A percentile compares a stretch with the other conserved stretches of the same genome.
Conservation (phyloP, 2,888 invertebrate genomes). For the Macaria notata region DNA sequence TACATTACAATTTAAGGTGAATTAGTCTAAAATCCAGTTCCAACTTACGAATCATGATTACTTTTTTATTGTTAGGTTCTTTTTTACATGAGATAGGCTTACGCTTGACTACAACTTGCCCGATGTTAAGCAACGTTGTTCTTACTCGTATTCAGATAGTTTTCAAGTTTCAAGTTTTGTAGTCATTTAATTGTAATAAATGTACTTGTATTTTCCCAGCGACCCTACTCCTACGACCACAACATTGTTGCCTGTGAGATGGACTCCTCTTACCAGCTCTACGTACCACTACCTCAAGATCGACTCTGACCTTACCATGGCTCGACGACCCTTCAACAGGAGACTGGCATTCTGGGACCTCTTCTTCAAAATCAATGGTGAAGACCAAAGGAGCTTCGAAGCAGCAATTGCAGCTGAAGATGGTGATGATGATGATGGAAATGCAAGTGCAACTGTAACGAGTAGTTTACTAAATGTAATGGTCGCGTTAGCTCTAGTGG, state of each 20-base stretch:
- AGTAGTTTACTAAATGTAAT: conserved; percentile 12
- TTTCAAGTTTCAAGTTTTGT: too few species aligned
- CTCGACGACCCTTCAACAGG: conserved; percentile 39
- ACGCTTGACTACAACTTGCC: too few species aligned
- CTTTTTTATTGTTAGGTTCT: too few species aligned
- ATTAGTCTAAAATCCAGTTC: too few species aligned
- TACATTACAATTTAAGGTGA: too few species aligned
- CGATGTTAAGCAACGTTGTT: too few species aligned
- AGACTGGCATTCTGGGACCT: conserved; percentile 55
- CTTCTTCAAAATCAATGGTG: conserved; percentile 41
- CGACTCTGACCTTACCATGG: conserved; percentile 35
- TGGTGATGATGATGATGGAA: conserved; percentile 10
- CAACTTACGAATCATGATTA: too few species aligned
- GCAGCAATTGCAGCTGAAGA: conserved; percentile 16
- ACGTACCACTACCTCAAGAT: conserved; percentile 42
- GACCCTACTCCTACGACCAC: conserved; percentile 51
- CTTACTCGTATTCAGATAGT: too few species aligned
- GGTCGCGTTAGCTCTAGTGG: conserved; percentile 8
- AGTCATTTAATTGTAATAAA: too few species aligned
- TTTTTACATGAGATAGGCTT: too few species aligned
- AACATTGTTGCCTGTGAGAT: conserved; percentile 46
- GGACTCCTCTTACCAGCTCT: conserved; percentile 42
- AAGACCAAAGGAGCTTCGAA: conserved; percentile 31
- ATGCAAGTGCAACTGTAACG: not conserved
- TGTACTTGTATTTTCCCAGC: conserved; percentile 31